Base-by-base conservation (phyloP, 2,113 vertebrate species). In the Solenodon paradoxus region DNA sequence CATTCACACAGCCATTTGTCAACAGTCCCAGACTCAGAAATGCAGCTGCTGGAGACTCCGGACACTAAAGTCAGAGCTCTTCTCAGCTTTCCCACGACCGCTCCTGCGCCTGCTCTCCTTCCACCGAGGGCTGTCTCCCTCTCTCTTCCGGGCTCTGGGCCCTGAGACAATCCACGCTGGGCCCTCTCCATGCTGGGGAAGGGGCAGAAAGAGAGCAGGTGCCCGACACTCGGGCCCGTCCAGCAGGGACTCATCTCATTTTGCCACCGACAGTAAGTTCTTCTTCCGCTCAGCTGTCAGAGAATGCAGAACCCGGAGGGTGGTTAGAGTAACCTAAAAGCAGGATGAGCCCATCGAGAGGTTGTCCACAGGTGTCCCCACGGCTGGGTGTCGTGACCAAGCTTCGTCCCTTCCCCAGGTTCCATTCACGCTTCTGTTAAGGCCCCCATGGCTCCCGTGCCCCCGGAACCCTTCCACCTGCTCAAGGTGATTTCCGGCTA, bases 401-500 rank as follows among this genome's bases (percentile, higher is more conserved):
- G 16, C 11, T 11, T 7, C 13, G 20, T 19, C 9, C 75, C 61
- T 49, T 24, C 32, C 49, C 57, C 3, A 0, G 1, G 61, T 24
- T n/a, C 63, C 9, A 9, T 38, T 12, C 6, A 2, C 2, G 24
- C 40, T 49, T 55, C 90, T 20, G 5, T 32, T 16, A 7, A n/a
- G 30, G 63, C 20, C 17, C 0, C 0, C 9, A 1, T 3, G 17
- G 9, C 8, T 5, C n/a, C 59, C 32, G 40, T 19, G 4, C 11
- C 51, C 26, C 81, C 11, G 5, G 1, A 15, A 6, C 64, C 11
- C 51, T 51, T 53, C 42, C 10, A 32, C 26, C 75, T 55, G 49
- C 26, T 79, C 49, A 86, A 32, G 22, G 51, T 19, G 75, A 0
- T 35, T 53, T 77, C 45, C 55, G 24, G 61, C 28, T 19, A 19